Evolutionary conservation across 2,797 vertebrate species (phyloP), one percentile per base, ranked within the genome.

Genomic region (Falco rusticolus): DNA sequence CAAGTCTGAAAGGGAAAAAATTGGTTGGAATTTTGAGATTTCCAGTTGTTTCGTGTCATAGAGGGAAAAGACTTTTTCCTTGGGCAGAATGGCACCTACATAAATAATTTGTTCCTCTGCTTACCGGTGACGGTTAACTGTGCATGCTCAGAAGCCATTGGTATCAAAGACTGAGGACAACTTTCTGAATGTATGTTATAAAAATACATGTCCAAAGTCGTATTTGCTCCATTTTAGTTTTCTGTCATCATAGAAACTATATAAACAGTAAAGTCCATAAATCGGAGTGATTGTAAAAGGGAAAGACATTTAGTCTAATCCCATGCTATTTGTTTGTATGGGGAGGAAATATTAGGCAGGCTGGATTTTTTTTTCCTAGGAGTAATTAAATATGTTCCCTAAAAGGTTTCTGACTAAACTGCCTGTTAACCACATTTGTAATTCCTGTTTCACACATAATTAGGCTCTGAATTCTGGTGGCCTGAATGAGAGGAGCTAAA

Each of bases 251-350:
- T 21, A 71, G 34, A 89, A 94, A n/a, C 60, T 56, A 43, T 11
- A n/a, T 56, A 63, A 93, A 57, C 24, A 90, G 53, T 69, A n/a
- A 87, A 93, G 29, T 83, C 63, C 41, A 41, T 95, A 87, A 95
- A 82, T 85, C 43, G 61, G 78, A 84, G 20, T 1, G 3, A 83
- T 59, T 88, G 6, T 34, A 85, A 87, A 39, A 84, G 82, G 33
- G 51, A 80, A 76, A 29, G 26, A 50, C 65, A 79, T 74, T 85
- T 94, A 75, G 26, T 86, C 29, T 93, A 64, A 92, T 56, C 31
- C 47, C 4, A 21, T 89, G 69, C 19, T 64, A 21, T 93, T 83
- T 0, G 0, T 83, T 97, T 84, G 68, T 53, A 59, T 34, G 39
- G 16, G 45, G 18, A 59, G 70, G 43, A 90, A 84, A 20, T 48